phyloP scores from a whole-genome alignment of 2,797 vertebrate genomes.

The Mus minutoides region DNA sequence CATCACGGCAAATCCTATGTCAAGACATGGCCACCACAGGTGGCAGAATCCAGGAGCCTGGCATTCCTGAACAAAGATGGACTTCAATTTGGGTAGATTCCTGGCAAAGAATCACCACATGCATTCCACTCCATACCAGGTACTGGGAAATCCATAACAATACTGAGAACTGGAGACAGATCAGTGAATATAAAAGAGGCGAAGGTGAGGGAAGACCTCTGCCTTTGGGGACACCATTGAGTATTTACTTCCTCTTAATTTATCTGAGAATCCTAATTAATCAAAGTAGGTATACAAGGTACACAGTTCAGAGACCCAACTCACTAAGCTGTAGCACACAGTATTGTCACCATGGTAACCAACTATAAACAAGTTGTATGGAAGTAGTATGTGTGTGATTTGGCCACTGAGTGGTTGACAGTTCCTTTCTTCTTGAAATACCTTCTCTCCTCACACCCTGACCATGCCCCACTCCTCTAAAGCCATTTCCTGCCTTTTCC shows the following conservation, averaged over 20 bases:
- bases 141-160: neutral
- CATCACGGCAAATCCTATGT: slow-evolving; percentile 43
- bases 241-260: neutral
- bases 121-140: neutral
- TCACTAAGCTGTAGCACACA: neutral
- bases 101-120: neutral
- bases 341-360: neutral
- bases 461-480: neutral
- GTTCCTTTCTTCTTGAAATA: neutral
- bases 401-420: neutral
- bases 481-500: neutral
- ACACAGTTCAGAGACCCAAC: neutral
- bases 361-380: slow-evolving; percentile 19
- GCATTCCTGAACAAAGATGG: neutral
- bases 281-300: neutral
- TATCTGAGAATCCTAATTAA: neutral
- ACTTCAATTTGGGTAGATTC: neutral
- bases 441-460: neutral
- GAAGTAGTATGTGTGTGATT: neutral
- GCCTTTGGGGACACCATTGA: neutral
- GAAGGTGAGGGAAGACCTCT: neutral
- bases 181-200: neutral
- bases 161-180: neutral
- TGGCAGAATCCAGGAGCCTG: neutral
- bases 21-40: neutral